Conservation (phyloP, 2,113 vertebrate genomes). For the Phyllopteryx taeniolatus region DNA sequence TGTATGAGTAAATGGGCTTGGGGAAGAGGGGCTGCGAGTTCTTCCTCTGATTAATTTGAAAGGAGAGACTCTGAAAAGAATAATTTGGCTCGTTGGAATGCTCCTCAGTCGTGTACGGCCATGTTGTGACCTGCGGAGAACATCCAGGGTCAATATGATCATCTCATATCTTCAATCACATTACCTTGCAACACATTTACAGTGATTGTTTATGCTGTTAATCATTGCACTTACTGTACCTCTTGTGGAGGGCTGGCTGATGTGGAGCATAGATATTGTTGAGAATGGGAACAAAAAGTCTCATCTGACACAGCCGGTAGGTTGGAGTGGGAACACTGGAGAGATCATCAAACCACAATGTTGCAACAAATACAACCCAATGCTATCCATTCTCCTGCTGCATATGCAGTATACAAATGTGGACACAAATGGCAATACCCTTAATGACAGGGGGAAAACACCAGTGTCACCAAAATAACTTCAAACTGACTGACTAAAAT, state of each 20-base stretch:
- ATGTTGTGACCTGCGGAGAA: constrained; percentile 75
- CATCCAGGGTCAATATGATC: constrained; percentile 3
- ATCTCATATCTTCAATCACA: neutral
- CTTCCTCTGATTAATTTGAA: constrained; percentile 71
- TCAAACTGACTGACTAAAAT: no score
- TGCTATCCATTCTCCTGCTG: neutral
- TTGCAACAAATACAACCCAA: neutral
- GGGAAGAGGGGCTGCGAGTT: constrained; percentile 81
- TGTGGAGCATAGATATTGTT: constrained; percentile 39
- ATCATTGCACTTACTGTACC: constrained; percentile 32
- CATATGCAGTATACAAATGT: no score
- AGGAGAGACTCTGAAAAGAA: constrained; percentile 78
- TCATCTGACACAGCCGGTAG: constrained; percentile 42
- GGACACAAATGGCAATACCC: no score
- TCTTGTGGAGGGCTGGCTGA: constrained; percentile 48
- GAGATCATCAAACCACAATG: neutral
- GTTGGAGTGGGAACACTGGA: constrained; percentile 54
- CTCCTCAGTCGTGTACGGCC: constrained; percentile 72
- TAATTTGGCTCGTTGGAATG: constrained; percentile 77
- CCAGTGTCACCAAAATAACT: no score
- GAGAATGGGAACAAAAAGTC: constrained; percentile 48
- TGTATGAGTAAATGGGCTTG: constrained; percentile 98
- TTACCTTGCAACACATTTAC: neutral
- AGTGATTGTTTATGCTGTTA: neutral
- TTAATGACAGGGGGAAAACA: no score